Base-by-base conservation (phyloP, 2,888 invertebrate species). In the Sclerodermus sp. region DNA sequence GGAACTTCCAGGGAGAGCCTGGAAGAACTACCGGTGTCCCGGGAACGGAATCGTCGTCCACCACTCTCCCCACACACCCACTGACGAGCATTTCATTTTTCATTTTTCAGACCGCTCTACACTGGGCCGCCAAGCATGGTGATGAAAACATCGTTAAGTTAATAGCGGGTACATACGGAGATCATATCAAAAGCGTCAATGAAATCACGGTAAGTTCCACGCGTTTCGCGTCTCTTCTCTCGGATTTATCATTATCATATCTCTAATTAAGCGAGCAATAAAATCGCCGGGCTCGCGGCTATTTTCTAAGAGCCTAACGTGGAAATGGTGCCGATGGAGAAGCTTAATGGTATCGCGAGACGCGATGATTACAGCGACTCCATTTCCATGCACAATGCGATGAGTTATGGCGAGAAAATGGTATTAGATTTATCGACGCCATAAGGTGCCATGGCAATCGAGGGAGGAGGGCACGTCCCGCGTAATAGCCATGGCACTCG, bases 91-190 rank as follows among this genome's bases (percentile, higher is more conserved):
- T n/a, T n/a, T n/a, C n/a, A n/a, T n/a, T n/a, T 60, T 59, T 71
- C 57, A 66, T 68, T 53, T 84, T 85, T 51, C 83, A 96, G 95
- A 96, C 93, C 60, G 96, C 95, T 45, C 82, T 97, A 68, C 96
- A 97, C 79, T 96, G 96, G 96, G 96, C 93, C 54, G 93, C 95
- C 57, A 96, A 96, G 79, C 91, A 93, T 68, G 96, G 96, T 1
- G 91, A 94, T 74, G 86, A 88, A 74, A 91, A 96, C 74, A 86
- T 96, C 61, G 88, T 96, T 47, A 96, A 96, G 80, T 82, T 95
- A 56, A 85, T 96, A 66, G 94, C 95, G 17, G 94, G 95, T n/a
- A 87, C 87, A 2, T 87, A 90, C 70, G 87, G 86, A 68, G 87
- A 88, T n/a, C 85, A 89, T 60, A 75, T 73, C 49, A 77, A 75